Conservation (phyloP, 2,113 vertebrate genomes). For the Zeus faber region DNA sequence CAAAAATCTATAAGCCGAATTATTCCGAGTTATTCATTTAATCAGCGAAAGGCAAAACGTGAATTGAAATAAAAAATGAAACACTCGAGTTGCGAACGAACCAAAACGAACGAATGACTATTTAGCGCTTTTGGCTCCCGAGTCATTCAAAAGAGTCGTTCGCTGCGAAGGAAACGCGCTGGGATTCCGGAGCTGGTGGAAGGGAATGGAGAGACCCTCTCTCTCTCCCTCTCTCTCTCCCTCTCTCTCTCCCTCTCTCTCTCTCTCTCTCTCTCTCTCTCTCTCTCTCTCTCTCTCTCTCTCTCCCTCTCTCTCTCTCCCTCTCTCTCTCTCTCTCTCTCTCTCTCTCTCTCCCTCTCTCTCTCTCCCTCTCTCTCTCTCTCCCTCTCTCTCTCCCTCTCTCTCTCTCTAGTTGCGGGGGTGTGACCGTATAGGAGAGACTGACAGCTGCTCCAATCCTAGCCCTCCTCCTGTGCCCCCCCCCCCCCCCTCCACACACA, state of each 20-base stretch:
- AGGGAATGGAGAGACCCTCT: conserved; percentile 10
- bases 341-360: conserved; percentile 1
- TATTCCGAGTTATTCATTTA: no score
- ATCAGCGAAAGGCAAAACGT: no score
- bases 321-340: conserved; percentile 1
- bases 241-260: conserved; percentile 1
- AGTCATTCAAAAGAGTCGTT: no score
- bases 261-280: conserved; percentile 1
- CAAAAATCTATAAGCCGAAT: no score
- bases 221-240: conserved; percentile 1
- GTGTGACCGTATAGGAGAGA: conserved; percentile 28
- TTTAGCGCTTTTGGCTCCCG: no score
- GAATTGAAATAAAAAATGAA: no score
- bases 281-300: conserved; percentile 1
- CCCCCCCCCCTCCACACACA: conserved; percentile 12
- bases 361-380: conserved; percentile 1
- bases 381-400: neutral
- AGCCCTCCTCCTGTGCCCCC: conserved; percentile 59
- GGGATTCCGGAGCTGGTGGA: conserved; percentile 5
- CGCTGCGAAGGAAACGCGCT: conserved; percentile 24
- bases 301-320: conserved; percentile 1
- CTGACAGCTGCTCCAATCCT: conserved; percentile 56
- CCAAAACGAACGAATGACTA: no score
- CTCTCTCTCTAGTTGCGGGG: conserved; percentile 21
- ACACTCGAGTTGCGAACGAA: no score